Evolutionary conservation across 2,888 invertebrate species (phyloP).

Genomic region (Rotaria macrura): DNA sequence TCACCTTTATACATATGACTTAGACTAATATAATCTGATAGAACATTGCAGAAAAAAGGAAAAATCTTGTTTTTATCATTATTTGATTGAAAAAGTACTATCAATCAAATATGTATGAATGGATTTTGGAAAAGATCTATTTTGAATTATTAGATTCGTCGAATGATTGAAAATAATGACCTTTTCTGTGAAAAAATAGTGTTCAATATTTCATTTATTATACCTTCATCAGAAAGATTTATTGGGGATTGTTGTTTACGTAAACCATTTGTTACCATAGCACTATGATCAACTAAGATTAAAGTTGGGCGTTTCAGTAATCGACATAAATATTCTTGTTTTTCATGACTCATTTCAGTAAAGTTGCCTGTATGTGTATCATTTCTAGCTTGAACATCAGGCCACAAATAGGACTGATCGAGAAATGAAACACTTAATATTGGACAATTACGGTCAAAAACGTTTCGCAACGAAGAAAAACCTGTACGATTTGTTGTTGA

Average conservation of each 20-base stretch:
- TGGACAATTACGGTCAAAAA: background rate
- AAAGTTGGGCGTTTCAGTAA: background rate
- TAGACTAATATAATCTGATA: no score
- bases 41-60: no score
- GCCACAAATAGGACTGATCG: background rate
- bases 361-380: background rate
- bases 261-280: background rate
- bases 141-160: no score
- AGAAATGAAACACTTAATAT: conserved; percentile 17
- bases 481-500: background rate
- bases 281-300: background rate
- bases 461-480: conserved; percentile 11
- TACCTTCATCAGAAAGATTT: background rate
- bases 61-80: no score
- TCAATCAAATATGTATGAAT: no score
- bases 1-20: no score
- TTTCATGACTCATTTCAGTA: background rate
- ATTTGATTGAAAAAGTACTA: no score
- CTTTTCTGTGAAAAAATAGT: no score
- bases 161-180: no score
- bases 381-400: background rate
- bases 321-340: background rate
- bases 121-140: no score
- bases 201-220: background rate
- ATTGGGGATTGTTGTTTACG: background rate